Evolutionary conservation across 1,140 invertebrate genomes (phyloP).

Genomic region (Listronotus bonariensis): DNA sequence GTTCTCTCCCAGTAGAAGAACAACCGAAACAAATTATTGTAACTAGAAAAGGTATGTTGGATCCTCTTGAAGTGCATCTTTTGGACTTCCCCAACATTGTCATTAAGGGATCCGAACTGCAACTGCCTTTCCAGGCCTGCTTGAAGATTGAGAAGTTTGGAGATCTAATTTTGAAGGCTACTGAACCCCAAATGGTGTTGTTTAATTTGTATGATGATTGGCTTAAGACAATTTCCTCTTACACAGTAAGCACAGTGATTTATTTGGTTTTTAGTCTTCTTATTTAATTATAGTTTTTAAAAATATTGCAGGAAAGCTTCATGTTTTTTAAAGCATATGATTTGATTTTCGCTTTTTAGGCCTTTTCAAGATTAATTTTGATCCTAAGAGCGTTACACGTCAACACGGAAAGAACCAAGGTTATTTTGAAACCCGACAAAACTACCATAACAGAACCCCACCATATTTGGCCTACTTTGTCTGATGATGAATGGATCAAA

Average conservation of each 20-base stretch:
- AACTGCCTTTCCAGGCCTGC: slow-evolving; percentile 98
- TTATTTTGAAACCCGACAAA: slow-evolving; percentile 97
- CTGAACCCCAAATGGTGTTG: slow-evolving; percentile 99
- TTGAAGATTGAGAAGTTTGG: slow-evolving; percentile 99
- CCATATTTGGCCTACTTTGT: slow-evolving; percentile 98
- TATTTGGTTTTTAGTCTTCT: slow-evolving; percentile 8
- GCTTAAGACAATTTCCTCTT: slow-evolving; percentile 95
- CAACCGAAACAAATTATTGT: slow-evolving; percentile 99
- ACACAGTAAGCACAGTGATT: slow-evolving; percentile 71
- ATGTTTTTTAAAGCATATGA: too few relatives aligned
- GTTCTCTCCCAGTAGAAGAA: slow-evolving; percentile 98
- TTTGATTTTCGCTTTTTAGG: slow-evolving; percentile 57
- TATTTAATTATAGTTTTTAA: background rate
- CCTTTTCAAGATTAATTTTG: slow-evolving; percentile 96
- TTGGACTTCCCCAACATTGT: slow-evolving; percentile 99
- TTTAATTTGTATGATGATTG: slow-evolving; percentile 99
- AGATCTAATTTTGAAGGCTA: slow-evolving; percentile 98
- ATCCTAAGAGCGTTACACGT: slow-evolving; percentile 97
- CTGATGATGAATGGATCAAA: slow-evolving; percentile 99
- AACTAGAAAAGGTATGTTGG: slow-evolving; percentile 98
- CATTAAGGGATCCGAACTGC: slow-evolving; percentile 98
- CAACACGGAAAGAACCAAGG: slow-evolving; percentile 98
- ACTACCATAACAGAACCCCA: slow-evolving; percentile 98
- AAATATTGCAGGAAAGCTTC: too few relatives aligned
- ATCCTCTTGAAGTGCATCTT: slow-evolving; percentile 98